Percentiles rank a stretch among this genome's conserved stretches.
Conservation (phyloP, 35 echinoderm and acorn worm genomes). For the Ophioderma brevispina region DNA sequence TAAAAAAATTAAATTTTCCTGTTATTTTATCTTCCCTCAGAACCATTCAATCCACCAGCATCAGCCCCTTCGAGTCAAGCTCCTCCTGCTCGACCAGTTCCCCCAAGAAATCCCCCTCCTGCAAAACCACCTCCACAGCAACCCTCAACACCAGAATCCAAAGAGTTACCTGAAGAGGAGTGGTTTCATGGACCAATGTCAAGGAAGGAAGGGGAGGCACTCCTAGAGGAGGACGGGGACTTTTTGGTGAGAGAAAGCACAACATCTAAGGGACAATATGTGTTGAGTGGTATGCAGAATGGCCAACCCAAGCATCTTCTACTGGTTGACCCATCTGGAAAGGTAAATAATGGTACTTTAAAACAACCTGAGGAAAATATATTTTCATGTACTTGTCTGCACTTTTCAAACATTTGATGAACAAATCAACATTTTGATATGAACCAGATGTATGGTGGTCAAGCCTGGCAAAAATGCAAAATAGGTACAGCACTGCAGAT, state of each 20-base stretch:
- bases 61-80: background rate
- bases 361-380: background rate
- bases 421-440: too few relatives aligned
- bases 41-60: conserved; percentile 80
- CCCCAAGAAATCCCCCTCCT: background rate
- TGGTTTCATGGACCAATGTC: conserved; percentile 99
- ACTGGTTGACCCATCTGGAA: conserved; percentile 89
- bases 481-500: too few relatives aligned
- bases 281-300: conserved; percentile 98
- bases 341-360: conserved; percentile 78
- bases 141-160: background rate
- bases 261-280: conserved; percentile 90
- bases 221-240: conserved; percentile 91
- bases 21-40: conserved; percentile 8
- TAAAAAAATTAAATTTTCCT: too few relatives aligned
- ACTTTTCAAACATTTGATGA: too few relatives aligned
- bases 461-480: too few relatives aligned
- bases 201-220: conserved; percentile 78
- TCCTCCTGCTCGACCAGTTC: conserved; percentile 2
- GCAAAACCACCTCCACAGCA: background rate
- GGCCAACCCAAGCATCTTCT: conserved; percentile 91
- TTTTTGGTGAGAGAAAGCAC: conserved; percentile 98
- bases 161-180: conserved; percentile 65
- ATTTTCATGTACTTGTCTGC: too few relatives aligned
- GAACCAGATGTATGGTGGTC: too few relatives aligned